Base-by-base conservation (phyloP, 1,140 invertebrate genomes). In the Rhopalosiphum maidis region DNA sequence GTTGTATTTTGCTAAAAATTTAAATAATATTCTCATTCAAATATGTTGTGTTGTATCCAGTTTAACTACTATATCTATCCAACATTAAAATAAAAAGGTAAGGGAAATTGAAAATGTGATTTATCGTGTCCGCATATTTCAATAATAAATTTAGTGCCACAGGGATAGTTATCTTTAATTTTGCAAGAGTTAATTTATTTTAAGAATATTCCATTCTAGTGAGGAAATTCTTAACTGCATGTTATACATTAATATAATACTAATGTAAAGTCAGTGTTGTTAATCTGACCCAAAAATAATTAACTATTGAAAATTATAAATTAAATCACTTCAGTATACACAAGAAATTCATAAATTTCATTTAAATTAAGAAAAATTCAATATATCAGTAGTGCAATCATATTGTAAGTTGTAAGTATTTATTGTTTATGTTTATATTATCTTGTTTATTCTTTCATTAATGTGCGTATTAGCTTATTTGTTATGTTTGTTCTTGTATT, bases 61-160 rank as follows among this genome's bases (percentile, higher is more conserved):
- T 88, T 88, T 88, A 89, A 87, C 35, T 77, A 18, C 82, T 83
- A 6, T 23, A 41, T 21, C 82, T 83, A 83, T 21, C 37, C n/a
- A 41, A 35, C 82, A 83, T 83, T 83, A 88, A 48, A 43, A 87
- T 87, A 54, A 55, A 89, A 89, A 23, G 88, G 88, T 89, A 77
- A 46, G 41, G 90, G 55, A 91, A 91, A 82, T 91, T 48, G 60
- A 91, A 91, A 91, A 91, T n/a, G 43, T 77, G 90, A 91, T 91
- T 91, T 91, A 91, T 91, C 37, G 90, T 77, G 41, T 91, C 90
- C 41, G 41, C 43, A 25, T 35, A 18, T 68, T 91, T 91, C 30
- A 91, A 91, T 91, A 91, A 77, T 91, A 91, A 68, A 91, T 91
- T 35, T 82, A 91, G 15, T 15, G 35, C 51, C 88, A 55, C 35